These are phyloP conservation scores for Drosophila athabasca DNA, from an alignment of 1,140 invertebrate species.

Conservation along the genomic window DNA sequence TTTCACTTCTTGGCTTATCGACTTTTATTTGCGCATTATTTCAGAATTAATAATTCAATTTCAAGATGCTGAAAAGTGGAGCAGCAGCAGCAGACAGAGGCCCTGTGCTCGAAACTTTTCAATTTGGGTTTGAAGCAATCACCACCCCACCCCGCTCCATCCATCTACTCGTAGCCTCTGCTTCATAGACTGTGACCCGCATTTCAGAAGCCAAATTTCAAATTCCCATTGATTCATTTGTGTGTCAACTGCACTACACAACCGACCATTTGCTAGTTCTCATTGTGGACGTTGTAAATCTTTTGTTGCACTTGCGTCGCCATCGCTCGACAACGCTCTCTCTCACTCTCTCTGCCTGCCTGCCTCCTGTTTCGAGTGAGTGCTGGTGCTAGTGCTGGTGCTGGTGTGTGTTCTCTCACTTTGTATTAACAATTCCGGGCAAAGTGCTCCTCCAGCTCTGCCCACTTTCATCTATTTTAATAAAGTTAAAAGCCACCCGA, in stretches of 20 bases:
- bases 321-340: not conserved
- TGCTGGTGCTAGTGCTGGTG: too few relatives aligned
- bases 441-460: conserved; percentile 40
- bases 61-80: conserved; percentile 37
- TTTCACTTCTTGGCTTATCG: conserved; percentile 55
- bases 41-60: conserved; percentile 59
- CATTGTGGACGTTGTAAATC: conserved; percentile 50
- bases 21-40: conserved; percentile 55
- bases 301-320: conserved; percentile 52
- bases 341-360: too few relatives aligned
- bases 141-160: too few relatives aligned
- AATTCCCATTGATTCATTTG: conserved; percentile 61
- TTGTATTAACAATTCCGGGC: conserved; percentile 50
- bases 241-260: conserved; percentile 39
- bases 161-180: too few relatives aligned
- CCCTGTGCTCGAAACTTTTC: conserved; percentile 4
- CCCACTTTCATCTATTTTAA: conserved; percentile 66
- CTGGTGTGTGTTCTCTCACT: not conserved
- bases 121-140: conserved; percentile 6
- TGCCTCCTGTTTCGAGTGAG: not conserved
- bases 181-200: not conserved
- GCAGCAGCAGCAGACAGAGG: conserved; percentile 8
- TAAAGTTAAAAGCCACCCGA: conserved; percentile 71
- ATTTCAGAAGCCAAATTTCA: conserved; percentile 13
- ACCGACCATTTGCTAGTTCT: conserved; percentile 12